A percentile compares a stretch with the other conserved stretches of the same genome.
phyloP scores from a whole-genome alignment of 2,113 vertebrate genomes.

The Aspiorhynchus laticeps region DNA sequence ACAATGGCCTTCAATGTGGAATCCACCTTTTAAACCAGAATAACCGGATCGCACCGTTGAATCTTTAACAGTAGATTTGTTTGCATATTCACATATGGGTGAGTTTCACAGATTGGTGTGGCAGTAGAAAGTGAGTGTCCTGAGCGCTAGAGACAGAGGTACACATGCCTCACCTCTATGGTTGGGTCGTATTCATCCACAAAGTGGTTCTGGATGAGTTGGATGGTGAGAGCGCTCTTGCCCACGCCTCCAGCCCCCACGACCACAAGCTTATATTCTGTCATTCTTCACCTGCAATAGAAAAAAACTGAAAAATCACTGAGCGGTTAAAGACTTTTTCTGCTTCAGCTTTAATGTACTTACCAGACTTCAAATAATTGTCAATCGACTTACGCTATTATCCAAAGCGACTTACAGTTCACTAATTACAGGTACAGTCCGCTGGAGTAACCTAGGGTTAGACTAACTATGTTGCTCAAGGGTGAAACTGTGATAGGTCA shows the following conservation, averaged over 20 bases:
- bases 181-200: conserved; percentile 82
- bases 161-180: conserved; percentile 72
- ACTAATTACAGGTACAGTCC: not conserved
- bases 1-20: conserved; percentile 61
- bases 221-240: conserved; percentile 80
- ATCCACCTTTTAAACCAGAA: conserved; percentile 67
- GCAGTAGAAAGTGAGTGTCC: not conserved
- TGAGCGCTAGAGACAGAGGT: not conserved
- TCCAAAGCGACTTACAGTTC: not conserved
- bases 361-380: not conserved
- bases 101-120: conserved; percentile 16
- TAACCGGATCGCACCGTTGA: conserved; percentile 61
- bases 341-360: not conserved
- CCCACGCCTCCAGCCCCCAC: conserved; percentile 81
- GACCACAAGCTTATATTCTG: conserved; percentile 81
- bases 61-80: conserved; percentile 9
- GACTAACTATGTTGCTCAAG: not conserved
- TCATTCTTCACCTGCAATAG: conserved; percentile 76
- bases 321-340: not conserved
- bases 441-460: not conserved
- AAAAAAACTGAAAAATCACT: not conserved
- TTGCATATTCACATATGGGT: conserved; percentile 15
- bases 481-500: not conserved
- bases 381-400: not conserved
- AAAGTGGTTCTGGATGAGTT: conserved; percentile 82